phyloP scores from a whole-genome alignment of 1,140 invertebrate species.

The Ceratitis capitata region DNA sequence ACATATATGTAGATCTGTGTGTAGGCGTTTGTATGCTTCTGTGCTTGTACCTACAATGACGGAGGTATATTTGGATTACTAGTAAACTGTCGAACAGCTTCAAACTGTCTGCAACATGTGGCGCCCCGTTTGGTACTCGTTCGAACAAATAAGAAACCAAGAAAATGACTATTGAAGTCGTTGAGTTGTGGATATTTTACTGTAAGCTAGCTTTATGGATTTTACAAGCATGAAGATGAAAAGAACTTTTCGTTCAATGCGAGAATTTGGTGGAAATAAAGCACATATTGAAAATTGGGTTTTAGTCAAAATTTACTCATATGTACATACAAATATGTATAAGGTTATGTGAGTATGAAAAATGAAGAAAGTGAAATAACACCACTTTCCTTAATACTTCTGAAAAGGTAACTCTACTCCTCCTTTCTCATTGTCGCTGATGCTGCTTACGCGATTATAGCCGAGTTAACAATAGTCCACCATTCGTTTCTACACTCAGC shows the following conservation, averaged over 20 bases:
- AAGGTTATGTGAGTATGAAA: no score
- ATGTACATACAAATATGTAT: no score
- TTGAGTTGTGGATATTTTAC: not conserved
- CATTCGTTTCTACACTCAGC: no score
- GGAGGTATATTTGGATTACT: conserved; percentile 3
- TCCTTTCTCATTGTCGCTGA: no score
- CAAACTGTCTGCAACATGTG: conserved; percentile 32
- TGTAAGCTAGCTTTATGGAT: conserved; percentile 8
- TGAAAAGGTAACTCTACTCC: no score
- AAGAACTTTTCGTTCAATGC: not conserved
- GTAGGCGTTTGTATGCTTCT: not conserved
- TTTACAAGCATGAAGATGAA: not conserved
- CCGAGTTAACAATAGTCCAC: no score
- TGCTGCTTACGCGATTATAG: no score
- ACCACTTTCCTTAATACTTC: no score
- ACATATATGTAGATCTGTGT: not conserved
- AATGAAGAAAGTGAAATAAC: no score
- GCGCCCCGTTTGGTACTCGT: no score
- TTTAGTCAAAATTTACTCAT: not conserved
- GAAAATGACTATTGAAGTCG: not conserved
- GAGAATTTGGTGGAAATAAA: not conserved
- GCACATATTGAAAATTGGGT: not conserved
- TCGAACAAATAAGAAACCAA: not conserved
- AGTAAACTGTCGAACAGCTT: conserved; percentile 32
- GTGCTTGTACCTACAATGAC: not conserved